These are phyloP conservation scores for Gila robusta DNA, from an alignment of 2,797 vertebrate genomes.

Conservation along the genomic window DNA sequence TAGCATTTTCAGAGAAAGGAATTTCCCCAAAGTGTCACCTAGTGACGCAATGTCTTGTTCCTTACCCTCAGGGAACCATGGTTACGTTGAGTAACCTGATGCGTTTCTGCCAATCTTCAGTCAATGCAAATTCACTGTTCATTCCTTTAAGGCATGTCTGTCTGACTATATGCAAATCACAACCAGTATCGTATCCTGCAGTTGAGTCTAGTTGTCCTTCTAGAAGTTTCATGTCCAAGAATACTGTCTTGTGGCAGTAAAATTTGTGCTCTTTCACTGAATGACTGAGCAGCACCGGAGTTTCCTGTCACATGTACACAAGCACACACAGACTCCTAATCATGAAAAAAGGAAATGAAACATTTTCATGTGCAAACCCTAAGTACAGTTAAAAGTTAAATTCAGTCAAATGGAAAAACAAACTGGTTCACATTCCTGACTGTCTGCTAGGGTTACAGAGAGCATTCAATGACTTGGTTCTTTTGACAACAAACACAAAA, in stretches of 20 bases:
- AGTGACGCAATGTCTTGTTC: not conserved
- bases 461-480: not conserved
- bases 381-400: not conserved
- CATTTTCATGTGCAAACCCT: not conserved
- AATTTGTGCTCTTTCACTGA: not conserved
- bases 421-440: not conserved
- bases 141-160: not conserved
- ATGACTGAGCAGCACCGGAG: not conserved
- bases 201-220: not conserved
- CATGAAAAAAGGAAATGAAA: constrained; percentile 8
- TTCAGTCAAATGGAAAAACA: not conserved
- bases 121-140: not conserved
- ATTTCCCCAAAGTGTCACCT: not conserved
- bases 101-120: not conserved
- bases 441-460: not conserved
- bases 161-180: not conserved
- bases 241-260: not conserved
- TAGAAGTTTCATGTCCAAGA: not conserved
- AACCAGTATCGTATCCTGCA: not conserved
- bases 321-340: not conserved
- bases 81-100: not conserved
- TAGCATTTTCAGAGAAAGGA: not conserved
- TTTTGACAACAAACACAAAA: not conserved
- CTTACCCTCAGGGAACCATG: not conserved
- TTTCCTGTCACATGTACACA: constrained; percentile 35